Conservation (phyloP, 30 jellyfish, hydroid and myxozoan genomes). For the Turritopsis dohrnii region DNA sequence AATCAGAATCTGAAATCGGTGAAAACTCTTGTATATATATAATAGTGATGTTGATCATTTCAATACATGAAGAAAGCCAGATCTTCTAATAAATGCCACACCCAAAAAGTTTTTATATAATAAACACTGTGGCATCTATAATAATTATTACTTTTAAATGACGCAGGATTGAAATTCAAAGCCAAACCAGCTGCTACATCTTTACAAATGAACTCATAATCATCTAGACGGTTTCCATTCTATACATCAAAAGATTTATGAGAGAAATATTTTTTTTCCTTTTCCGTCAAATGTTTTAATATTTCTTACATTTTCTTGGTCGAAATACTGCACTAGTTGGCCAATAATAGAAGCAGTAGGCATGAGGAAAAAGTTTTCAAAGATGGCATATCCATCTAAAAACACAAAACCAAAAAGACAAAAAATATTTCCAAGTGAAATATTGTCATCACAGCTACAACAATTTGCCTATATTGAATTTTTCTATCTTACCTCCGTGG, state of each 20-base stretch:
- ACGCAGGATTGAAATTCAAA: slow-evolving; percentile 54
- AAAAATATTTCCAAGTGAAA: not conserved
- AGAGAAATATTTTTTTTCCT: not conserved
- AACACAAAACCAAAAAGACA: slow-evolving; percentile 2
- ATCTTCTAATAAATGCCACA: no score
- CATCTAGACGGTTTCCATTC: not conserved
- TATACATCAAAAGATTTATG: not conserved
- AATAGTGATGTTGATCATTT: no score
- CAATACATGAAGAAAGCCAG: no score
- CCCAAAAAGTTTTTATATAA: no score
- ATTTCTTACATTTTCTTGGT: slow-evolving; percentile 34
- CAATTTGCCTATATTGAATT: no score
- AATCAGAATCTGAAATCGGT: no score
- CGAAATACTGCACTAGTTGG: slow-evolving; percentile 66
- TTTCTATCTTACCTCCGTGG: slow-evolving; percentile 87
- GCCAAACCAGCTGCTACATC: slow-evolving; percentile 61
- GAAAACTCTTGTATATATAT: no score
- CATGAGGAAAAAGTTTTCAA: slow-evolving; percentile 86
- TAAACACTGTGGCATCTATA: no score
- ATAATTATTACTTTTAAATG: slow-evolving; percentile 47
- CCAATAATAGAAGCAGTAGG: slow-evolving; percentile 87
- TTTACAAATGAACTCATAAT: slow-evolving; percentile 34
- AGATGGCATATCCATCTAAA: slow-evolving; percentile 54
- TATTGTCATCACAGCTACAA: no score
- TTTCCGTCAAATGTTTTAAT: not conserved